Base-by-base conservation (phyloP, 2,888 invertebrate genomes). In the Apodemia duryi region DNA sequence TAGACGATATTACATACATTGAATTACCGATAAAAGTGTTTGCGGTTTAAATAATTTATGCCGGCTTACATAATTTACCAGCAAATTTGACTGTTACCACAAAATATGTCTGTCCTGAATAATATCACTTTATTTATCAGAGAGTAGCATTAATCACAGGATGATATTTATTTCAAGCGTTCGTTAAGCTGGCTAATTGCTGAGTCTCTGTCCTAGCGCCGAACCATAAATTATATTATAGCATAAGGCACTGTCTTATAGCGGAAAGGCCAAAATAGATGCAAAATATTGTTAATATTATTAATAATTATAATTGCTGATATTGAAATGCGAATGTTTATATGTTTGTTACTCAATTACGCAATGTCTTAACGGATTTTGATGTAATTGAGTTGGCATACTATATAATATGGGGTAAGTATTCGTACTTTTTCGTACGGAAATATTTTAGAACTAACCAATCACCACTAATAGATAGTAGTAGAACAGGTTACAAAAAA, bases 141-240 rank as follows among this genome's bases (percentile, higher is more conserved):
- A 35, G 57, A 60, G 57, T 35, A 35, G 49, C 61, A 61, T 65
- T 65, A 61, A 61, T 65, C 61, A 64, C 51, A 38, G 57, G 64
- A 61, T 64, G 49, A 61, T 64, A 64, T 64, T 64, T 64, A 64
- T 64, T 64, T 64, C 49, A 61, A 64, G 64, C 64, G 85, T 90
- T 90, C 89, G 90, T 90, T 91, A 90, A 84, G 82, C 75, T 78
- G 74, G 85, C 91, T 91, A 91, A 91, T 91, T 91, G 90, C 87
- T 74, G 80, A 84, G 85, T 88, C 88, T 82, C 81, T 79, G 80
- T 83, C 82, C 82, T 79, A 73, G 83, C 83, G 81, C 80, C 79
- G 79, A 76, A 82, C 82, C 82, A 88, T 91, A 88, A 91, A 89
- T 91, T 90, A 89, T 83, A 75, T 77, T 70, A 74, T 67, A 76